These are phyloP conservation scores for Spheniscus humboldti DNA, from an alignment of 2,797 vertebrate genomes.

Conservation along the genomic window DNA sequence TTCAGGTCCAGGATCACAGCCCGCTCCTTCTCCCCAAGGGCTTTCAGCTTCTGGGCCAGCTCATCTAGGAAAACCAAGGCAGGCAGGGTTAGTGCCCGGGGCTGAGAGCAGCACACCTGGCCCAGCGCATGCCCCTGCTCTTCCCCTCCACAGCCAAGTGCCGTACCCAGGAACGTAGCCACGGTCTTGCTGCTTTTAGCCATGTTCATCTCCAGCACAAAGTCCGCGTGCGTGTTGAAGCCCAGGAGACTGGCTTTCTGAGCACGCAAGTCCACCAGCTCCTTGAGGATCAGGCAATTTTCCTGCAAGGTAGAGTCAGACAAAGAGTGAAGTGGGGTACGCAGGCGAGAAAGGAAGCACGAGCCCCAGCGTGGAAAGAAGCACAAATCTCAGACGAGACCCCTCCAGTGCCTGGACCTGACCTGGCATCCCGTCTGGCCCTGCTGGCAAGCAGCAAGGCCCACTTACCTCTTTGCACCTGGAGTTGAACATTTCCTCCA, in stretches of 20 bases:
- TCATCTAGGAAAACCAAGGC: slow-evolving; percentile 76
- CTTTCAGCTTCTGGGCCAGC: slow-evolving; percentile 85
- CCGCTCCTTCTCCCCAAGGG: slow-evolving; percentile 88
- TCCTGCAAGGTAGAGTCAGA: slow-evolving; percentile 71
- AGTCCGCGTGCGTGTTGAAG: slow-evolving; percentile 90
- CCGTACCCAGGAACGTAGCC: slow-evolving; percentile 86
- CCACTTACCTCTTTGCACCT: slow-evolving; percentile 88
- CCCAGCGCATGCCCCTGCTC: accelerated
- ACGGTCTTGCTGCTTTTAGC: slow-evolving; percentile 85
- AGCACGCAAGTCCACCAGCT: slow-evolving; percentile 86
- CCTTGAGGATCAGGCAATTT: slow-evolving; percentile 88
- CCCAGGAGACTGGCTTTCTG: slow-evolving; percentile 86
- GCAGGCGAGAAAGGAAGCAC: accelerated
- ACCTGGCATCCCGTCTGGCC: neutral
- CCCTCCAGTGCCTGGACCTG: no score
- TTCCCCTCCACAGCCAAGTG: neutral
- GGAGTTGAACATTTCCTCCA: slow-evolving; percentile 95
- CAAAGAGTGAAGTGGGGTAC: accelerated
- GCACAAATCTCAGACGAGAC: accelerated
- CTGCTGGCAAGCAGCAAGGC: neutral
- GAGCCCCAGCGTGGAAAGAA: accelerated
- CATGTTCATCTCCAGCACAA: slow-evolving; percentile 98
- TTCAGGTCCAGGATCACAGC: slow-evolving; percentile 86
- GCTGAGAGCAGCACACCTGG: neutral
- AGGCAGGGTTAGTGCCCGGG: neutral